Evolutionary conservation across 2,797 vertebrate genomes (phyloP), one percentile per base, ranked within the genome.

Genomic region (Pangasius sanitwongsei): DNA sequence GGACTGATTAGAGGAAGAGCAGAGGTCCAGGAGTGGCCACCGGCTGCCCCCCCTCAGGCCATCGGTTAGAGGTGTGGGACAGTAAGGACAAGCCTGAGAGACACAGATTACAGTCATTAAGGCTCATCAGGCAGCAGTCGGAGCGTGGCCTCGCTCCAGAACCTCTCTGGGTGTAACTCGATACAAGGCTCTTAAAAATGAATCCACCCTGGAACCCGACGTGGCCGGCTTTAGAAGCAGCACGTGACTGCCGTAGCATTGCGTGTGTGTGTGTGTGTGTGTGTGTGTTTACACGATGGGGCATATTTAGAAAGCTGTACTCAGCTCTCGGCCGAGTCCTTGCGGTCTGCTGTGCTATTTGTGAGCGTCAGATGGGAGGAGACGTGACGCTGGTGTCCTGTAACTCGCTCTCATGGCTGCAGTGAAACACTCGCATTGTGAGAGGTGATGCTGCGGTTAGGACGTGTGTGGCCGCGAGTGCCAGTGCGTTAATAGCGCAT

Each of bases 91-190:
- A 85, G 55, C 81, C 74, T 20, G 11, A 31, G 65, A 61, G 85
- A 61, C 85, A 44, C 23, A 82, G 48, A 91, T 90, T 92, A 90
- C 81, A 91, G 89, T 90, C 89, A 90, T 91, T 92, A 91, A 74
- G 44, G 83, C 86, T 87, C 88, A 67, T 78, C 41, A 34, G 50
- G 28, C 53, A 83, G 82, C 50, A 91, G 83, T 86, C 86, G 90
- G 90, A 90, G 74, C 89, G 89, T 88, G 88, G 89, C 89, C 85
- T 86, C n/a, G 50, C 3, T 74, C 89, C 91, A 87, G 84, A 86
- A 84, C 41, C 77, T 41, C 86, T 87, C 88, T 82, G 55, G 86
- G 87, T 85, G 90, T 89, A 90, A 91, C 91, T 89, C 61, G 72
- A 92, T 90, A 84, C 75, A 8, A 41, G 69, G 53, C 84, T 83